Evolutionary conservation across 2,113 vertebrate species (phyloP).

Genomic region (Daboia siamensis): DNA sequence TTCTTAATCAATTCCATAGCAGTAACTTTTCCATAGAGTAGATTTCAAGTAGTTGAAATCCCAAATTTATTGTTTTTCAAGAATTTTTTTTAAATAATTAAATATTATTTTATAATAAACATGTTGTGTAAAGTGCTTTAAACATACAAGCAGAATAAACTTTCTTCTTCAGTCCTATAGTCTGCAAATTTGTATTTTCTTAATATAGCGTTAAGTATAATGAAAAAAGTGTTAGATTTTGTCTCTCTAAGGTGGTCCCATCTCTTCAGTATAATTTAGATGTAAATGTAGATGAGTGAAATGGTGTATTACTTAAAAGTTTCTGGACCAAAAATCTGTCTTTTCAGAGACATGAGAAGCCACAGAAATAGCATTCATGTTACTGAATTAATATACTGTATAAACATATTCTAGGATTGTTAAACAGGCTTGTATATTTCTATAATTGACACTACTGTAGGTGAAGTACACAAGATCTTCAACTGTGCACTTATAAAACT

Average conservation of each 20-base stretch:
- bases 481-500: not conserved
- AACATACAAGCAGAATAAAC: not conserved
- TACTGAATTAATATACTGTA: not conserved
- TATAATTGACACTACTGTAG: not conserved
- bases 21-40: conserved; percentile 57
- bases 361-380: not conserved
- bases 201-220: not conserved
- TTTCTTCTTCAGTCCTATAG: not conserved
- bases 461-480: not conserved
- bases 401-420: not conserved
- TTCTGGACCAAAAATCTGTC: not conserved
- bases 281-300: not conserved
- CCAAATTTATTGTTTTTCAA: conserved; percentile 38
- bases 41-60: conserved; percentile 52
- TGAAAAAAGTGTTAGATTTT: not conserved
- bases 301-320: not conserved
- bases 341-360: not conserved
- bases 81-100: conserved; percentile 35
- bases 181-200: not conserved
- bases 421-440: not conserved
- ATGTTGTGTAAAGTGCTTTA: not conserved
- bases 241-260: not conserved
- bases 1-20: conserved; percentile 69
- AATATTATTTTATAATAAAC: not conserved
- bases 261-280: not conserved